phyloP scores from a whole-genome alignment of 1,140 invertebrate species.

The Lordiphosa clarofinis region DNA sequence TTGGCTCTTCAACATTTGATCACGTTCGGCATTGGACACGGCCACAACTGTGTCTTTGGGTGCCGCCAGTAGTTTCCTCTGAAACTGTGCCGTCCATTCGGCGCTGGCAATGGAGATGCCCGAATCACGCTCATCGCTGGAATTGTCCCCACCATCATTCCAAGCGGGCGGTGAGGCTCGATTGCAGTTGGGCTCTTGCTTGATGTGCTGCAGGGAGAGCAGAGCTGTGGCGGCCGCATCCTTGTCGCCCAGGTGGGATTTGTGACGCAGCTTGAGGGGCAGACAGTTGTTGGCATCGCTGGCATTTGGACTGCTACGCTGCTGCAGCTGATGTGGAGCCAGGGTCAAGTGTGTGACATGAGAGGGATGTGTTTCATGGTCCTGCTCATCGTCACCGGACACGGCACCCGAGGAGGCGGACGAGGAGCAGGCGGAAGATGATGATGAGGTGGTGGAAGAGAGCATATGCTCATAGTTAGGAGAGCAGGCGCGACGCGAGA shows the following conservation, averaged over 20 bases:
- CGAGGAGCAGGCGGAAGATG: conserved; percentile 34
- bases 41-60: conserved; percentile 38
- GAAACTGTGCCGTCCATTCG: conserved; percentile 82
- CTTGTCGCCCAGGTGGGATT: conserved; percentile 93
- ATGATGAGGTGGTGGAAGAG: conserved; percentile 61
- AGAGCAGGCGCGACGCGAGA: conserved; percentile 81
- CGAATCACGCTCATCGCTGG: conserved; percentile 92
- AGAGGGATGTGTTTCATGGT: conserved; percentile 48
- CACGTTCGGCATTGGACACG: conserved; percentile 80
- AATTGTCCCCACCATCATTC: conserved; percentile 89
- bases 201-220: conserved; percentile 89
- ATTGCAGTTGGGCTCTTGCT: conserved; percentile 88
- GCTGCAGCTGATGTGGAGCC: conserved; percentile 25
- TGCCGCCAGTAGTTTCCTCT: conserved; percentile 53
- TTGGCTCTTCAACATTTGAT: conserved; percentile 87
- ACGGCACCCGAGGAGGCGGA: conserved; percentile 85
- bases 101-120: conserved; percentile 89
- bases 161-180: conserved; percentile 85
- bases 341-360: conserved; percentile 31
- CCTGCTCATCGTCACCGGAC: conserved; percentile 80
- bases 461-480: conserved; percentile 71
- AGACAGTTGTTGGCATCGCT: conserved; percentile 83
- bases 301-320: conserved; percentile 27
- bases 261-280: conserved; percentile 94
- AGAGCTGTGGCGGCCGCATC: conserved; percentile 90